Conservation (phyloP, 1,140 invertebrate species). For the Lanistes nyassanus region DNA sequence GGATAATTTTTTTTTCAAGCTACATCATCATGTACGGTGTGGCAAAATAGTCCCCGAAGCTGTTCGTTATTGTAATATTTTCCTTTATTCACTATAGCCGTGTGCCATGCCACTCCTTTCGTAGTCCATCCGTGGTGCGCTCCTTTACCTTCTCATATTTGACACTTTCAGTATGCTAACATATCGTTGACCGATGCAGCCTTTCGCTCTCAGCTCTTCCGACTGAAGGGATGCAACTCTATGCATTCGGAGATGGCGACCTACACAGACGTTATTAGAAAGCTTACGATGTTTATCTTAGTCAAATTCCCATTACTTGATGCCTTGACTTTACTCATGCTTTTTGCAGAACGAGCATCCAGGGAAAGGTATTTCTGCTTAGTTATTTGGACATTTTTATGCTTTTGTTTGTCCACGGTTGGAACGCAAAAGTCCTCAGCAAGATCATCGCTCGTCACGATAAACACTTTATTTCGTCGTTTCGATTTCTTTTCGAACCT, state of each 20-base stretch:
- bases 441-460: background rate
- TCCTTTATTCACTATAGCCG: too few relatives aligned
- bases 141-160: too few relatives aligned
- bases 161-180: too few relatives aligned
- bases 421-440: background rate
- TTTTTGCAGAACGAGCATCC: conserved; percentile 36
- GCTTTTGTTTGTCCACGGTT: background rate
- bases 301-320: conserved; percentile 38
- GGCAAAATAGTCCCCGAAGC: too few relatives aligned
- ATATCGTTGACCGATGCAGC: too few relatives aligned
- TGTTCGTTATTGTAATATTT: too few relatives aligned
- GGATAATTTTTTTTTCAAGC: too few relatives aligned
- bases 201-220: too few relatives aligned
- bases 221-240: conserved; percentile 11
- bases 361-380: conserved; percentile 30
- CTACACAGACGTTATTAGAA: background rate
- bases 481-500: background rate
- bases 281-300: conserved; percentile 22
- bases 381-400: background rate
- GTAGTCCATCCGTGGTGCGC: too few relatives aligned
- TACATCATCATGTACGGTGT: too few relatives aligned
- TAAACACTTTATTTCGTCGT: background rate
- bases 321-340: conserved; percentile 38
- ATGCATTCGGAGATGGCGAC: conserved; percentile 23
- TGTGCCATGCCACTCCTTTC: too few relatives aligned